A percentile compares a stretch with the other conserved stretches of the same genome.
Evolutionary conservation across 2,888 invertebrate genomes (phyloP).

Genomic region (Chymomyza amoena): DNA sequence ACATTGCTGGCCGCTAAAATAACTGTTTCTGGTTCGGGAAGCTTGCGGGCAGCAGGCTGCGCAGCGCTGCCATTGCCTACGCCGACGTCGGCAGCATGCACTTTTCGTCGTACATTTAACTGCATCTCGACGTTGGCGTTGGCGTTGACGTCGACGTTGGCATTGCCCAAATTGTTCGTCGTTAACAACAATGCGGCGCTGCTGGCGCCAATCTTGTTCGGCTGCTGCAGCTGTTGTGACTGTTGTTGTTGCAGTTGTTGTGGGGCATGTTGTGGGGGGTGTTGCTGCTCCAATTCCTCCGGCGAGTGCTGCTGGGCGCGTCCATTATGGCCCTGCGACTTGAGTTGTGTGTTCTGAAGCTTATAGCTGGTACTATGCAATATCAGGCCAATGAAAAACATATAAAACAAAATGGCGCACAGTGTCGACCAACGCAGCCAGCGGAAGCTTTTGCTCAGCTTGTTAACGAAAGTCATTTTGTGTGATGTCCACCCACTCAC

Average conservation of each 20-base stretch:
- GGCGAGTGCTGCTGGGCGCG: slow-evolving; percentile 37
- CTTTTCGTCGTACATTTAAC: slow-evolving; percentile 34
- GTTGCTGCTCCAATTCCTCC: slow-evolving; percentile 44
- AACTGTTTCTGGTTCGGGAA: slow-evolving; percentile 79
- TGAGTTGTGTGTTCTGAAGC: slow-evolving; percentile 60
- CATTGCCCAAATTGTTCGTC: slow-evolving; percentile 46
- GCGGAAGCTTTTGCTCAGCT: slow-evolving; percentile 75
- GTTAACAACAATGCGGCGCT: slow-evolving; percentile 32
- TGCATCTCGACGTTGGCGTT: slow-evolving; percentile 38
- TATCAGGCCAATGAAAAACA: slow-evolving; percentile 80
- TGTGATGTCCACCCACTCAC: slow-evolving; percentile 38
- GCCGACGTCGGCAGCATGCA: slow-evolving; percentile 14
- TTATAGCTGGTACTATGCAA: slow-evolving; percentile 79
- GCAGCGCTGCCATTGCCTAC: slow-evolving; percentile 12
- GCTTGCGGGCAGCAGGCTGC: slow-evolving; percentile 35
- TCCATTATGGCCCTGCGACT: slow-evolving; percentile 23
- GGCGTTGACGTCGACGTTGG: background rate
- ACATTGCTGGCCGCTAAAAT: slow-evolving; percentile 79
- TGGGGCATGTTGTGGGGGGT: slow-evolving; percentile 13
- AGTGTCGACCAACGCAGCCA: slow-evolving; percentile 81
- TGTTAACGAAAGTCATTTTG: slow-evolving; percentile 75
- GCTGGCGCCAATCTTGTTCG: slow-evolving; percentile 3
- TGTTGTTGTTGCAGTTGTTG: slow-evolving; percentile 25
- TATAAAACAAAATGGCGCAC: slow-evolving; percentile 81
- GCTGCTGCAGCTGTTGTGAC: slow-evolving; percentile 25